Evolutionary conservation across 2,113 vertebrate species (phyloP), one percentile per base, ranked within the genome.

Genomic region (Plotosus lineatus): DNA sequence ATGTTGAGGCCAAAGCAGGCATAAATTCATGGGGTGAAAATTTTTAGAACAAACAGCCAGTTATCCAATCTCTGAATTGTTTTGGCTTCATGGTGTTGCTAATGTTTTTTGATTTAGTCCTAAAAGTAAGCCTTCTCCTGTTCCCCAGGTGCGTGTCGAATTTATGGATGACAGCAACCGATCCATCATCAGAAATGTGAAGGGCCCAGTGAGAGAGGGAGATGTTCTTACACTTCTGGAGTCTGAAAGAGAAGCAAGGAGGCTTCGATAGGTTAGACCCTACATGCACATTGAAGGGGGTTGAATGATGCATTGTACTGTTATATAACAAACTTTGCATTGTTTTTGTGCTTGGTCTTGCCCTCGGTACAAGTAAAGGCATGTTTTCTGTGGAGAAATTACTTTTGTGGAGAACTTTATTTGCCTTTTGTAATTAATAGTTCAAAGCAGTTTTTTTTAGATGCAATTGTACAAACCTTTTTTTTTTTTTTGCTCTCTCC

Each of bases 91-190:
- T 31, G 15, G 26, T 69, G 6, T 44, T 14, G 26, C 3, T 28
- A 26, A 28, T 28, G 11, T 31, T 4, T 40, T 21, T 23, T 40
- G 19, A 15, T 69, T 69, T 17, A 44, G 66, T 1, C 40, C 9
- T 40, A 1, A 42, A 4, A 1, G 0, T 10, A 11, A 2, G 26
- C 21, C 40, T 31, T 63, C 1, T 19, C 33, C 0, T 38, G 19
- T 48, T 33, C 7, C 3, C 28, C 76, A 99, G 97, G 97, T 98
- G 38, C 95, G 96, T 0, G 97, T 99, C 73, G 97, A 99, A 85
- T 98, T 99, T 88, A 99, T 98, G 97, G 97, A 99, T 19, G 97
- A 99, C 88, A 98, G 97, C 78, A 99, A 97, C 88, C 94, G 97
- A 38, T 97, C 97, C 61, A 99, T 99, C 91, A 99, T 99, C 91